These are phyloP conservation scores for Bombyx huttoni DNA, from an alignment of 2,888 invertebrate genomes.

Conservation along the genomic window DNA sequence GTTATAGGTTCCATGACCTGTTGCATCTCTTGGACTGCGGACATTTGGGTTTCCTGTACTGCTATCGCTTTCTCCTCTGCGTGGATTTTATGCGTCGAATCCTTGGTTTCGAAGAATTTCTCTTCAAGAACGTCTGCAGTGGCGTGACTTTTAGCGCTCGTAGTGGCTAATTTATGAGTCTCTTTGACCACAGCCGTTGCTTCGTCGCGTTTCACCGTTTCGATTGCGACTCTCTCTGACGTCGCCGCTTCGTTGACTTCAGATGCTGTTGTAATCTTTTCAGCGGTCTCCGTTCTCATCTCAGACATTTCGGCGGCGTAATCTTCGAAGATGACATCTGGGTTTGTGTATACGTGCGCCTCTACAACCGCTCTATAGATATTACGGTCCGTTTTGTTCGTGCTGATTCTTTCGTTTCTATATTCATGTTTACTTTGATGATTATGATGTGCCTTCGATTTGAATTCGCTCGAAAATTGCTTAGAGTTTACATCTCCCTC, in stretches of 20 bases:
- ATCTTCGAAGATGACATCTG: conserved; percentile 46
- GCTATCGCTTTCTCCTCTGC: conserved; percentile 10
- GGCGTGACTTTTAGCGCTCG: conserved; percentile 4
- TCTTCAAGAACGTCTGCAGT: conserved; percentile 13
- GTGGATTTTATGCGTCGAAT: conserved; percentile 10
- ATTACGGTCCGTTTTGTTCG: conserved; percentile 25
- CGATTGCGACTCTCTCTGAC: conserved; percentile 5
- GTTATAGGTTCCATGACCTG: conserved; percentile 12
- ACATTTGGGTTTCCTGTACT: conserved; percentile 7
- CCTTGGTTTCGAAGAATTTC: conserved; percentile 10
- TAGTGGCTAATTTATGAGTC: not conserved
- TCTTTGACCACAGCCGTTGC: not conserved
- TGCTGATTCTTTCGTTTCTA: conserved; percentile 13
- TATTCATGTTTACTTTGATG: conserved; percentile 21
- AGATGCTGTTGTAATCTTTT: conserved; percentile 12
- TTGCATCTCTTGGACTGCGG: conserved; percentile 2
- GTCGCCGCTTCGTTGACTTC: conserved; percentile 8
- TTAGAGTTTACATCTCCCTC: conserved; percentile 15
- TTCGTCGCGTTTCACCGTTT: not conserved
- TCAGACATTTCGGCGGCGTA: conserved; percentile 28
- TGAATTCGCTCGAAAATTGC: conserved; percentile 12
- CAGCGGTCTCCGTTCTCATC: conserved; percentile 20
- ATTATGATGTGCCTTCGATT: conserved; percentile 15
- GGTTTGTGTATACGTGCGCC: conserved; percentile 55
- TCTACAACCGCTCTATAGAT: conserved; percentile 57